phyloP scores from a whole-genome alignment of 2,888 invertebrate genomes.

The Entomobrya proxima region DNA sequence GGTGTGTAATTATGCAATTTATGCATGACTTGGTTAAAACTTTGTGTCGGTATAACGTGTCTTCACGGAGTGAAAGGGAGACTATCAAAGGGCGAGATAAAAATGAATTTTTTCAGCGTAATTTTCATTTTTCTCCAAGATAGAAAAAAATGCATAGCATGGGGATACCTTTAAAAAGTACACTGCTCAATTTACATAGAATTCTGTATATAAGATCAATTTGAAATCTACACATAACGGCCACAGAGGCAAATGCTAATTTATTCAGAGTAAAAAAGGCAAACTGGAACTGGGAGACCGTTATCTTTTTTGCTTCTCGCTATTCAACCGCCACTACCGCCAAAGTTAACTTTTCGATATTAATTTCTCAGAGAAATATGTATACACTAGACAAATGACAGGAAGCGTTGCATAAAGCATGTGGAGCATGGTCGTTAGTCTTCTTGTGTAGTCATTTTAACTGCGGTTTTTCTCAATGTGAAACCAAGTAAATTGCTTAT shows the following conservation, averaged over 20 bases:
- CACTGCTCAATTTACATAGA: too few relatives aligned
- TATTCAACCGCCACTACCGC: background rate
- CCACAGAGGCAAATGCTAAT: conserved; percentile 28
- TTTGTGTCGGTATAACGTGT: background rate
- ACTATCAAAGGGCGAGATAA: background rate
- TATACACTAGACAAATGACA: conserved; percentile 47
- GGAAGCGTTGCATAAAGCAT: conserved; percentile 23
- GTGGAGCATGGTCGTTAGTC: conserved; percentile 4
- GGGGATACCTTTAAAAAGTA: background rate
- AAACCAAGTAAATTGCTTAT: conserved; percentile 33
- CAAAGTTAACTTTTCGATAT: conserved; percentile 13
- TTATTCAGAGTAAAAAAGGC: conserved; percentile 45
- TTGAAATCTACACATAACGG: conserved; percentile 12
- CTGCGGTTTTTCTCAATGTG: conserved; percentile 24
- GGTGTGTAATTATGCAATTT: conserved; percentile 32
- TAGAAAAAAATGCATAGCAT: background rate
- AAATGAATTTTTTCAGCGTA: background rate
- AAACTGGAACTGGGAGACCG: background rate
- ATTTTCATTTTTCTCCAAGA: background rate
- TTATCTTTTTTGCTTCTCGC: background rate
- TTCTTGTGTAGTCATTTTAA: conserved; percentile 15
- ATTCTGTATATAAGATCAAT: conserved; percentile 38
- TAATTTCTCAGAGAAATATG: background rate
- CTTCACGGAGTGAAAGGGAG: background rate
- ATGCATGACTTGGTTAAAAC: conserved; percentile 30